phyloP scores from a whole-genome alignment of 1,140 invertebrate genomes.

The Zophobas morio region DNA sequence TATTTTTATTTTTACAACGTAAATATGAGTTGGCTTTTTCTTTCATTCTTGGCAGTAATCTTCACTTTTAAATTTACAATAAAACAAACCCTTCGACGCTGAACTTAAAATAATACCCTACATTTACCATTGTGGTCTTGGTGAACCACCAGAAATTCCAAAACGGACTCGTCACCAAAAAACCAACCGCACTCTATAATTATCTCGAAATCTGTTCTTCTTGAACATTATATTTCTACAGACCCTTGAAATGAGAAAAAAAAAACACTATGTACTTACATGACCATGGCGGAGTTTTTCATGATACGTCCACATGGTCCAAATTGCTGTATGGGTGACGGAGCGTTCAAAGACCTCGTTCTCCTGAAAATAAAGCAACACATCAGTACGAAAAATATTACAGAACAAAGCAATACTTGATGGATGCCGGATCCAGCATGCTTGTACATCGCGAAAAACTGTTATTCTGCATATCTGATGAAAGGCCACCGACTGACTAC shows the following conservation, averaged over 20 bases:
- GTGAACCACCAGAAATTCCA: too few relatives aligned
- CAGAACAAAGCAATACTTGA: conserved; percentile 7
- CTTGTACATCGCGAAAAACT: conserved; percentile 50
- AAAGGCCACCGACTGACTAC: background rate
- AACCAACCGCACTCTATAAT: too few relatives aligned
- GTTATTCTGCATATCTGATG: conserved; percentile 37
- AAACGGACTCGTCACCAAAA: too few relatives aligned
- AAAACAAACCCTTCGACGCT: too few relatives aligned
- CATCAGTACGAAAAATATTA: conserved; percentile 2
- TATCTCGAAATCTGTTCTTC: too few relatives aligned
- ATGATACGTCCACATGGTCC: conserved; percentile 96
- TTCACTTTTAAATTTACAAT: too few relatives aligned
- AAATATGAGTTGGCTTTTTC: too few relatives aligned
- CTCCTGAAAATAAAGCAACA: conserved; percentile 79
- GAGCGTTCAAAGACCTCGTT: conserved; percentile 93
- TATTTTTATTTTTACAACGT: too few relatives aligned
- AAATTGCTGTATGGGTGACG: conserved; percentile 94
- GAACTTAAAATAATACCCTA: too few relatives aligned
- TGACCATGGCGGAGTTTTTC: conserved; percentile 96
- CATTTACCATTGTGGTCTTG: too few relatives aligned
- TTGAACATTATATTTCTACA: too few relatives aligned
- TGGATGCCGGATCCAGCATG: conserved; percentile 42
- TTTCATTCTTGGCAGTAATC: too few relatives aligned
- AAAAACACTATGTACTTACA: conserved; percentile 79
- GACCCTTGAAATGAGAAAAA: background rate